These are phyloP conservation scores for Aphidoletes aphidimyza DNA, from an alignment of 2,888 invertebrate species.

Conservation along the genomic window DNA sequence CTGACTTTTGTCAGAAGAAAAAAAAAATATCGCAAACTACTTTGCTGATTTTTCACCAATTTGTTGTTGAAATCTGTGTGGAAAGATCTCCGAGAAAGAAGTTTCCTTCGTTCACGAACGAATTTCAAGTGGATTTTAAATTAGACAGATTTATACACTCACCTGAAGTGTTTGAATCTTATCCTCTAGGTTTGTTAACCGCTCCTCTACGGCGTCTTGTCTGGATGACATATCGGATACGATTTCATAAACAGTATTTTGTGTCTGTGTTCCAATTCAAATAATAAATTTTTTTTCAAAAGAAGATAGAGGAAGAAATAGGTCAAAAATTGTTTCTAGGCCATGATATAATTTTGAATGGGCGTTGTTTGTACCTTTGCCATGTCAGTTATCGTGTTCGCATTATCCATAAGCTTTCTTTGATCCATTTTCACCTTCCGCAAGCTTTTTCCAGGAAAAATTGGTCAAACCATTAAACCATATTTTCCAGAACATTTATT, in stretches of 20 bases:
- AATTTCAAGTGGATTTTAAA: neutral
- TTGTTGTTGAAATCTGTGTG: neutral
- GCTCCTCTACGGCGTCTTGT: conserved; percentile 92
- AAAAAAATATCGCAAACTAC: too few relatives aligned
- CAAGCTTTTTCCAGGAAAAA: conserved; percentile 73
- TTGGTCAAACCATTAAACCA: too few relatives aligned
- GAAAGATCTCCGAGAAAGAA: neutral
- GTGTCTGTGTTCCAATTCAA: conserved; percentile 75
- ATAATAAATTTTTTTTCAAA: conserved; percentile 45
- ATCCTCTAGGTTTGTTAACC: conserved; percentile 92
- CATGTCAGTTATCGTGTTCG: conserved; percentile 99
- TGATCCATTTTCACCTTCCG: conserved; percentile 99
- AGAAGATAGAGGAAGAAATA: neutral
- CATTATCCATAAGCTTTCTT: conserved; percentile 98
- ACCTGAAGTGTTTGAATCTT: conserved; percentile 86
- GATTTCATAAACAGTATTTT: conserved; percentile 97
- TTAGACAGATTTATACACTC: conserved; percentile 59
- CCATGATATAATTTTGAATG: too few relatives aligned
- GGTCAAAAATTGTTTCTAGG: too few relatives aligned
- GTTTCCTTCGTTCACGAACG: neutral
- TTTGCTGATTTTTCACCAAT: neutral
- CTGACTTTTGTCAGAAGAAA: neutral
- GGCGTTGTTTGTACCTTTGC: too few relatives aligned
- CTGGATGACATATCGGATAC: conserved; percentile 97
- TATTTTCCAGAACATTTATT: too few relatives aligned